A percentile compares a stretch with the other conserved stretches of the same genome.
phyloP scores from a whole-genome alignment of 2,888 invertebrate species.

The Mythimna impura region DNA sequence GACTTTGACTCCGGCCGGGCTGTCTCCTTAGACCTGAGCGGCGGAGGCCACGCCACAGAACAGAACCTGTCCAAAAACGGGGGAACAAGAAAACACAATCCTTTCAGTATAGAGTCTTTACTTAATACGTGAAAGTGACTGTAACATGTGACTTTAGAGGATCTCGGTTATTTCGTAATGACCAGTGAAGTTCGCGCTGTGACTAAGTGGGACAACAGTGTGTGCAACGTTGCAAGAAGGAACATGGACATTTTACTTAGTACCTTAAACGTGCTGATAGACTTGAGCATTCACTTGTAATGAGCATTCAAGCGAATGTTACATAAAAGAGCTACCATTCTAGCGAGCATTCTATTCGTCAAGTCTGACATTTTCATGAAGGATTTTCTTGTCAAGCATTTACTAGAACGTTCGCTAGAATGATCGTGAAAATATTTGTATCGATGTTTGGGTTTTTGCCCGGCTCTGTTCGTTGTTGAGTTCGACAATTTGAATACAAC shows the following conservation, averaged over 20 bases:
- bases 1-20: conserved; percentile 88
- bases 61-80: conserved; percentile 89
- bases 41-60: conserved; percentile 83
- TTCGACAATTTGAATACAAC: no score
- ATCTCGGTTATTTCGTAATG: conserved; percentile 71
- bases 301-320: no score
- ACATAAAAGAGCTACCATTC: no score
- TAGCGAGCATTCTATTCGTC: no score
- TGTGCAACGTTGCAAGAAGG: conserved; percentile 15
- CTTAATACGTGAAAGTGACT: conserved; percentile 92
- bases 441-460: no score
- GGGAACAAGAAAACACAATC: conserved; percentile 93
- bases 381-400: no score
- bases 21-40: conserved; percentile 87
- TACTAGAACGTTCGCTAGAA: no score
- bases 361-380: no score
- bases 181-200: conserved; percentile 69
- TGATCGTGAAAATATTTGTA: no score
- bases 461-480: no score
- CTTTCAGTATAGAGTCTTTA: conserved; percentile 97
- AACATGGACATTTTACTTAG: conserved; percentile 32
- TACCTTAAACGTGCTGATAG: background rate
- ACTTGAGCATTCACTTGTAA: no score
- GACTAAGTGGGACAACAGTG: conserved; percentile 48
- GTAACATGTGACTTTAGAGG: conserved; percentile 78